Conservation (phyloP, 2,888 invertebrate genomes). For the Melanophora roralis region DNA sequence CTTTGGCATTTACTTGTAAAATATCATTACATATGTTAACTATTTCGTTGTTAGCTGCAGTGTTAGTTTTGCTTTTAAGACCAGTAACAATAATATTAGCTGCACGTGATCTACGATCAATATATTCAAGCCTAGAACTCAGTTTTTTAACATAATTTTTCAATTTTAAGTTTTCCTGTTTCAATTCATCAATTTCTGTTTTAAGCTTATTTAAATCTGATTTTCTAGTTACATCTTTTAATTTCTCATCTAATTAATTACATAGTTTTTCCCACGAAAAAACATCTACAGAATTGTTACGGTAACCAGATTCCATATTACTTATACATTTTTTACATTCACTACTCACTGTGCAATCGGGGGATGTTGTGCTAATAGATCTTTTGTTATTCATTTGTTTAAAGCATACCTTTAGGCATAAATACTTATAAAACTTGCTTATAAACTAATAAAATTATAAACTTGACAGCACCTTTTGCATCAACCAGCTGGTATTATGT, state of each 20-base stretch:
- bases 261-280: background rate
- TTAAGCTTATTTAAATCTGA: background rate
- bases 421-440: no score
- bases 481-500: no score
- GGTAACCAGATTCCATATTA: background rate
- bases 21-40: background rate
- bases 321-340: background rate
- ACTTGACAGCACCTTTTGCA: no score
- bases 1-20: background rate
- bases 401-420: background rate
- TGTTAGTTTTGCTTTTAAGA: no score
- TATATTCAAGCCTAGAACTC: background rate
- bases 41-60: background rate
- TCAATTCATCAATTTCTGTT: background rate
- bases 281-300: background rate
- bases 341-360: background rate
- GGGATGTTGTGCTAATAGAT: background rate
- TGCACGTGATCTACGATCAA: background rate
- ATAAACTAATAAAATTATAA: background rate
- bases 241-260: background rate
- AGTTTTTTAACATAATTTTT: background rate
- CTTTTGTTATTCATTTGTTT: background rate
- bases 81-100: no score
- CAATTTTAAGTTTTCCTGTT: background rate
- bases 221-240: background rate